These are phyloP conservation scores for Paralvinella palmiformis DNA, from an alignment of 1,140 invertebrate genomes.

Conservation along the genomic window DNA sequence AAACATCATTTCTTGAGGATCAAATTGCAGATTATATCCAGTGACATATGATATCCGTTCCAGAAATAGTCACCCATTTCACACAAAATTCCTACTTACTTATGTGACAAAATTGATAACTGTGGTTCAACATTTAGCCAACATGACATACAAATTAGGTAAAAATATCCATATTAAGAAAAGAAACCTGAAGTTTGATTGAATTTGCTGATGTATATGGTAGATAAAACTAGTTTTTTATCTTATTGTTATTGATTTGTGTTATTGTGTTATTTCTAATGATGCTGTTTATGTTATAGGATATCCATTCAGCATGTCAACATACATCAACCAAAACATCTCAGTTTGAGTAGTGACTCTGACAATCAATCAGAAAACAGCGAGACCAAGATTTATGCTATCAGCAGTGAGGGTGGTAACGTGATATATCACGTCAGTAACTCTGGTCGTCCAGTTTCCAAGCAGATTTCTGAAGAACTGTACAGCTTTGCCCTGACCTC, in stretches of 20 bases:
- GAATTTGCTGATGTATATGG: too few species aligned
- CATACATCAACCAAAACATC: conserved; percentile 62
- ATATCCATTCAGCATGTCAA: conserved; percentile 80
- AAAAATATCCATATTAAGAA: too few species aligned
- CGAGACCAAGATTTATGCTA: conserved; percentile 71
- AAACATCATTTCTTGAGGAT: too few species aligned
- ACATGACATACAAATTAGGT: too few species aligned
- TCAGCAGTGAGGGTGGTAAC: conserved; percentile 78
- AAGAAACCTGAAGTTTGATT: too few species aligned
- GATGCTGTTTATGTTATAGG: conserved; percentile 23
- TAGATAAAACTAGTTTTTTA: background rate
- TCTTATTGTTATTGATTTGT: background rate
- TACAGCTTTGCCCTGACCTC: conserved; percentile 40
- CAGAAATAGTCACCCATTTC: too few species aligned
- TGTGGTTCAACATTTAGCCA: too few species aligned
- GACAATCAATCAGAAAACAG: conserved; percentile 30
- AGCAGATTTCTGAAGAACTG: conserved; percentile 34
- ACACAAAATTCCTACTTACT: too few species aligned
- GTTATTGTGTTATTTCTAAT: too few species aligned
- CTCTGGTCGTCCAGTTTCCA: conserved; percentile 13
- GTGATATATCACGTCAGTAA: conserved; percentile 72
- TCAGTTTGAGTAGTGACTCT: conserved; percentile 29
- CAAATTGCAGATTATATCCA: too few species aligned
- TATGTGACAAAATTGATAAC: too few species aligned
- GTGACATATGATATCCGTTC: too few species aligned